These are phyloP conservation scores for Vesta saturnalis DNA, from an alignment of 2,888 invertebrate genomes.

Conservation along the genomic window DNA sequence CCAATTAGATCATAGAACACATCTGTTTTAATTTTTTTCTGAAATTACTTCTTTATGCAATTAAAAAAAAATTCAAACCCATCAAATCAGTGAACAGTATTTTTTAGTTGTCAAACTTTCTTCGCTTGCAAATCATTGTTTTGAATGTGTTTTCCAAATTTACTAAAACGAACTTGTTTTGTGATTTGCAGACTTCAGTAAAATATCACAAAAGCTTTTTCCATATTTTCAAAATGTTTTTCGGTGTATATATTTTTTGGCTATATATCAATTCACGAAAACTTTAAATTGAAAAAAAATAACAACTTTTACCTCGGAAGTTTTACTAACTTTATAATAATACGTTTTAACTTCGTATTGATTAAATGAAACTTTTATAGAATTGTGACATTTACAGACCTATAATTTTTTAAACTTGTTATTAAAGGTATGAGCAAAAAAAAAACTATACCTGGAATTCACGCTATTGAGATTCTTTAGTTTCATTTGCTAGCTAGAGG, in stretches of 20 bases:
- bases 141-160: no score
- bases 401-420: not conserved
- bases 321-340: not conserved
- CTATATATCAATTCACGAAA: not conserved
- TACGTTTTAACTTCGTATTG: conserved; percentile 1
- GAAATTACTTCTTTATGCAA: no score
- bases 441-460: no score
- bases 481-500: not conserved
- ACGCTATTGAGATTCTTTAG: not conserved
- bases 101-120: no score
- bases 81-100: no score
- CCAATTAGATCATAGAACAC: no score
- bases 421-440: not conserved
- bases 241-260: no score
- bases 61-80: no score
- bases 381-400: not conserved
- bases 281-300: not conserved
- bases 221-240: not conserved
- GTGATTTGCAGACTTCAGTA: not conserved
- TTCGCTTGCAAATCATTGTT: no score
- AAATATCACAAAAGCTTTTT: not conserved
- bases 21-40: no score
- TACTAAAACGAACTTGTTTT: no score
- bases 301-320: not conserved
- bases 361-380: not conserved